Evolutionary conservation across 2,888 invertebrate genomes (phyloP), one percentile per base, ranked within the genome.

Genomic region (Strigamia crassipes): DNA sequence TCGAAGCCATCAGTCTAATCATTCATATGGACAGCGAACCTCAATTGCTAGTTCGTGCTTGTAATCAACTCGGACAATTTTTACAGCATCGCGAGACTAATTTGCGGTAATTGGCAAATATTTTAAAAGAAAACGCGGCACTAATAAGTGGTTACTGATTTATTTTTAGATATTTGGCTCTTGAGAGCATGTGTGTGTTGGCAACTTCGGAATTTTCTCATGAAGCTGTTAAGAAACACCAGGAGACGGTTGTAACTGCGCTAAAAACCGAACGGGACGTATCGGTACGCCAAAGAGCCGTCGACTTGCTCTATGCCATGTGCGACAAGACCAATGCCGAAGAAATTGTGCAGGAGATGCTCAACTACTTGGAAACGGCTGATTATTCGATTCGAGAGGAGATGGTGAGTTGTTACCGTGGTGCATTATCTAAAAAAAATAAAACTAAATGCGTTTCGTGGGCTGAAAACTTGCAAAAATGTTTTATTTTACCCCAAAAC

Each of bases 191-290:
- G 99, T 99, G 99, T 89, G 94, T 99, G 88, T 91, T 99, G 87
- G 99, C 99, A 79, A 99, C 97, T 21, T 99, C 99, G 0, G 99
- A 99, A 89, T 99, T 99, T 89, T 98, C 98, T 41, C 99, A 99
- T 89, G 99, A 99, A 88, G 99, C 99, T 84, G 99, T 99, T 15
- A 99, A 99, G 88, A 99, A 99, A 87, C 99, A 99, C 87, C 99
- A 99, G 89, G 99, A 99, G 90, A 99, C 99, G 78, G 99, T 99
- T 78, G 98, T 99, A 86, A 91, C 97, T 81, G 98, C 99, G 5
- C 95, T 99, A 92, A 99, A 99, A 91, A 99, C 97, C 93, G 99
- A 99, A 88, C 94, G 98, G 86, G 99, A 99, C 90, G 97, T 99
- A 0, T 97, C 97, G 73, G 99, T 99, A 1, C 91, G 99, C 84